Evolutionary conservation across 2,888 invertebrate genomes (phyloP), one percentile per base, ranked within the genome.

Genomic region (Hylaea fasciaria): DNA sequence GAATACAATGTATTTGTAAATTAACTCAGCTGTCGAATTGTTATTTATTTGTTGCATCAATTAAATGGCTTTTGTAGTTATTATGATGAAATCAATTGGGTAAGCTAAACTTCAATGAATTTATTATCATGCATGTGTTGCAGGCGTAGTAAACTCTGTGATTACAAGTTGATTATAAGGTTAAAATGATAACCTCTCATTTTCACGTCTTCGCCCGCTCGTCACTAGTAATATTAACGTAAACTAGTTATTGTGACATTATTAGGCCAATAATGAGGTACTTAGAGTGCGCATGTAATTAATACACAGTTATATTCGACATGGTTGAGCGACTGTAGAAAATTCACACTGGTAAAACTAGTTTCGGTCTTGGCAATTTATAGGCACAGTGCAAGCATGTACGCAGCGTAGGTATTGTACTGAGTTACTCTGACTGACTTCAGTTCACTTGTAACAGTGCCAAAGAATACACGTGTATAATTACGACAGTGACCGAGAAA

Each of bases 401-500:
- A 22, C 45, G 2, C 29, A 28, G n/a, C n/a, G 7, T 2, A n/a
- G 8, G n/a, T 41, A 16, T 16, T 12, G n/a, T 43, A 17, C 35
- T 2, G 9, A 11, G 22, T 22, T 22, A n/a, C n/a, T n/a, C 5
- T 22, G 22, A 22, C 22, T 22, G 22, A 37, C 9, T 48, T 52
- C 40, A 64, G 61, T 64, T 14, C 28, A 49, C 32, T 57, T 56
- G 39, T 44, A 22, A 48, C 7, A 35, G 58, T 28, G 50, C 39
- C 41, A 57, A 29, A 11, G 50, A 39, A 14, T 8, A 47, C 63
- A 57, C 54, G 59, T 62, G 53, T 59, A 2, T n/a, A 14, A 10
- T 22, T 43, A 35, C 22, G 16, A 16, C 14, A 29, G 41, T 50
- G 22, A 49, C 40, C 17, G n/a, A 7, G 2, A 40, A 16, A 17